phyloP scores from a whole-genome alignment of 2,888 invertebrate genomes.

The Eupeodes latifasciatus region DNA sequence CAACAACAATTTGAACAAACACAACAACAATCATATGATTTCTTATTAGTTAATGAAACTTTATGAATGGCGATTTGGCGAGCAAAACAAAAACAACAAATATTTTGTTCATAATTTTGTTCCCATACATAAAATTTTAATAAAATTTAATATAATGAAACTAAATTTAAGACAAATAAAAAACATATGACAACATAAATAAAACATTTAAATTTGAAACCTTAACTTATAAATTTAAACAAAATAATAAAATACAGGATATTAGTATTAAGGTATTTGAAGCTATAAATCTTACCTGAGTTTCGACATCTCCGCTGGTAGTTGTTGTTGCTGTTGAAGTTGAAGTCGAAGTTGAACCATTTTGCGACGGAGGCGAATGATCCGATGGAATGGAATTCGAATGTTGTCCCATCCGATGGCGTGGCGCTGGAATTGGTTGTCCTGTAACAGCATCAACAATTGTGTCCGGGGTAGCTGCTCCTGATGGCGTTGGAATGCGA shows the following conservation, averaged over 20 bases:
- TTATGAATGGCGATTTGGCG: conserved; percentile 47
- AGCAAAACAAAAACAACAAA: conserved; percentile 60
- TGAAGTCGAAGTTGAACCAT: conserved; percentile 70
- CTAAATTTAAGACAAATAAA: conserved; percentile 53
- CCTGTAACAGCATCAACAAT: conserved; percentile 80
- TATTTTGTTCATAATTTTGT: conserved; percentile 33
- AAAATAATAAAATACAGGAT: conserved; percentile 46
- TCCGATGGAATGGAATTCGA: conserved; percentile 85
- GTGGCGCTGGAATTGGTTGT: conserved; percentile 84
- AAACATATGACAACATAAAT: conserved; percentile 69
- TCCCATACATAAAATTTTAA: conserved; percentile 28
- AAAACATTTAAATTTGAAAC: conserved; percentile 52
- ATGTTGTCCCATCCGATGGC: conserved; percentile 58
- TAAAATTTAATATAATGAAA: conserved; percentile 45
- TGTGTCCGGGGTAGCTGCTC: conserved; percentile 63
- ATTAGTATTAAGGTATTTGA: conserved; percentile 23
- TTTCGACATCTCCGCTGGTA: conserved; percentile 80
- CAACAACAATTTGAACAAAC: background rate
- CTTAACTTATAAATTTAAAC: conserved; percentile 50
- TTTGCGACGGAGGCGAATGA: conserved; percentile 67
- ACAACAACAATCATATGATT: conserved; percentile 60
- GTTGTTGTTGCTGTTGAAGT: conserved; percentile 36
- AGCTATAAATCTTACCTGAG: conserved; percentile 83
- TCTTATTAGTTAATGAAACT: conserved; percentile 70
- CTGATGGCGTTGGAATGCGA: conserved; percentile 73